Percentiles rank a stretch among this genome's conserved stretches.
These are phyloP conservation scores for Pseudonaja textilis DNA, from an alignment of 2,113 vertebrate genomes.

Conservation along the genomic window DNA sequence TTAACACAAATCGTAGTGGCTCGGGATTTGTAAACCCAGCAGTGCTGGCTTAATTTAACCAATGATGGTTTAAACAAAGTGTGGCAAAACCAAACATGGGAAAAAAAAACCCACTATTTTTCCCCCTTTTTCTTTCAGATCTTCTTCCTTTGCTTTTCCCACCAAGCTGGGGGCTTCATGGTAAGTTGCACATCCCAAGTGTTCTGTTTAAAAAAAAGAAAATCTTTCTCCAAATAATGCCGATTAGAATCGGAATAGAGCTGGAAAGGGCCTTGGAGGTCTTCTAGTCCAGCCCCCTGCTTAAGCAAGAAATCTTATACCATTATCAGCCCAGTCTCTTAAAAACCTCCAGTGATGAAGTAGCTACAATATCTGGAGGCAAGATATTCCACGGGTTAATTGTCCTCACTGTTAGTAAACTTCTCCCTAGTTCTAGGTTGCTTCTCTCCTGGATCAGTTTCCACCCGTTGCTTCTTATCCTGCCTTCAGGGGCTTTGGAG, in stretches of 20 bases:
- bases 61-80: neutral
- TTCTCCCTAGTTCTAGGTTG: too few species aligned
- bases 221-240: neutral
- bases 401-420: too few species aligned
- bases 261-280: too few species aligned
- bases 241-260: neutral
- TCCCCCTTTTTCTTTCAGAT: neutral
- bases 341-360: too few species aligned
- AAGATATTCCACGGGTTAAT: too few species aligned
- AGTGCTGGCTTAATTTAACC: neutral
- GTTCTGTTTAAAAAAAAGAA: neutral
- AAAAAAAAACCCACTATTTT: neutral
- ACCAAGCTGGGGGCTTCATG: neutral
- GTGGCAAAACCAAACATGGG: neutral
- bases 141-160: conserved; percentile 11
- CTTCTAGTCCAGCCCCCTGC: too few species aligned
- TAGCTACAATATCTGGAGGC: too few species aligned
- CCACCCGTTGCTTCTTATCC: too few species aligned
- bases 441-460: too few species aligned
- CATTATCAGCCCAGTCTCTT: too few species aligned
- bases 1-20: neutral
- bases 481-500: too few species aligned
- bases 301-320: too few species aligned
- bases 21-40: neutral
- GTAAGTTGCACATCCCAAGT: neutral